A percentile compares a stretch with the other conserved stretches of the same genome.
Conservation (phyloP, 2,113 vertebrate species). For the Sciurus niger region DNA sequence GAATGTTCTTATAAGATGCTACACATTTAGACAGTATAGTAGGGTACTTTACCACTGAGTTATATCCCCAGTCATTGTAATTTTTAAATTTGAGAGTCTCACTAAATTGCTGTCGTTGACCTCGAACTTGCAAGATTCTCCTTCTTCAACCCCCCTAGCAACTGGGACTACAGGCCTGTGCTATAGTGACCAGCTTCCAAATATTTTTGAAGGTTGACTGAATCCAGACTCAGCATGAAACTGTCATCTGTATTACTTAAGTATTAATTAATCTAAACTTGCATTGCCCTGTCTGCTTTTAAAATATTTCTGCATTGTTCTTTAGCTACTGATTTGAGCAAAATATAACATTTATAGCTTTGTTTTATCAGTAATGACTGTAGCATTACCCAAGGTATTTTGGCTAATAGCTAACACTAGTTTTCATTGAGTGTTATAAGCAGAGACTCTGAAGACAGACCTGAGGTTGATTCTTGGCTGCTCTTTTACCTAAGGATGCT, state of each 20-base stretch:
- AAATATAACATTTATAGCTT: background rate
- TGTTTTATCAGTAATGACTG: background rate
- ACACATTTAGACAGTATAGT: slow-evolving; percentile 27
- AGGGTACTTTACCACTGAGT: background rate
- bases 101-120: background rate
- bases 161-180: background rate
- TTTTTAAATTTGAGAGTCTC: background rate
- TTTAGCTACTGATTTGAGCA: background rate
- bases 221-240: background rate
- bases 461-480: background rate
- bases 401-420: background rate
- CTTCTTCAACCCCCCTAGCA: background rate
- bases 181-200: background rate
- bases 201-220: slow-evolving; percentile 26
- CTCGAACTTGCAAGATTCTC: background rate
- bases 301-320: background rate
- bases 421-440: background rate
- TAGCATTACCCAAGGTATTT: background rate
- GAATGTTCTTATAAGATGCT: background rate
- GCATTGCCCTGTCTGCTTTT: background rate
- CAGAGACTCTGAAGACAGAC: background rate
- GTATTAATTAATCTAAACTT: slow-evolving; percentile 6
- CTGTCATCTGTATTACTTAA: slow-evolving; percentile 19
- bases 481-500: background rate
- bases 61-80: background rate